phyloP scores from a whole-genome alignment of 2,797 vertebrate species.

The Melanotaenia parkinsoni region DNA sequence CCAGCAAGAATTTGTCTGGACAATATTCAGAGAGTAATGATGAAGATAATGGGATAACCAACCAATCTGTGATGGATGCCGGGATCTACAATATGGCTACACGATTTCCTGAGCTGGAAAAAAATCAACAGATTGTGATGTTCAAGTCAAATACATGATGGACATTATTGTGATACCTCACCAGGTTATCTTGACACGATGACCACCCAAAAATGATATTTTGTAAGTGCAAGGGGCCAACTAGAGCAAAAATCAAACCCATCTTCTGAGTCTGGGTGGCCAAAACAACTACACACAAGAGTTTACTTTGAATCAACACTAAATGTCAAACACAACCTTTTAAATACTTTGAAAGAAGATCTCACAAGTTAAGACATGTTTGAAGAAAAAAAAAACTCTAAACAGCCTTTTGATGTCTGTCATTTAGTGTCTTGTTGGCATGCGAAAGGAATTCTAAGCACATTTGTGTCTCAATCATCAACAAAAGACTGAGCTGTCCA shows the following conservation, averaged over 20 bases:
- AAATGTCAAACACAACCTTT: constrained; percentile 67
- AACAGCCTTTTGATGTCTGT: constrained; percentile 70
- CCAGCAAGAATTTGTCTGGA: constrained; percentile 61
- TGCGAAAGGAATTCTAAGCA: constrained; percentile 86
- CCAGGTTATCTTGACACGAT: constrained; percentile 55
- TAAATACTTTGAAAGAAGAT: constrained; percentile 66
- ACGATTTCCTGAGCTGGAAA: constrained; percentile 52
- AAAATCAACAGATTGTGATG: constrained; percentile 63
- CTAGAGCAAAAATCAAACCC: constrained; percentile 44
- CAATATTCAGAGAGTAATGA: constrained; percentile 51
- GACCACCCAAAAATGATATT: constrained; percentile 62
- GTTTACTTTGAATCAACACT: constrained; percentile 64
- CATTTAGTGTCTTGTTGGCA: constrained; percentile 84
- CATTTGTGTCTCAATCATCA: constrained; percentile 82
- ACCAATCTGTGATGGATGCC: constrained; percentile 51
- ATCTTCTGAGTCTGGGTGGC: constrained; percentile 63
- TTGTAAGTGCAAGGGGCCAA: constrained; percentile 52
- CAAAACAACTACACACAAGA: constrained; percentile 69
- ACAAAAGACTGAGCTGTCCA: constrained; percentile 78
- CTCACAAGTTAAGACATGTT: constrained; percentile 54
- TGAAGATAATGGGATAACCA: constrained; percentile 55
- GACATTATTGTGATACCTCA: constrained; percentile 68
- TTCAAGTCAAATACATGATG: constrained; percentile 58
- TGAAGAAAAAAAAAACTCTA: constrained; percentile 50
- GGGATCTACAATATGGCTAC: constrained; percentile 49